Conservation (phyloP, 2,113 vertebrate genomes). For the Montifringilla adamsi region DNA sequence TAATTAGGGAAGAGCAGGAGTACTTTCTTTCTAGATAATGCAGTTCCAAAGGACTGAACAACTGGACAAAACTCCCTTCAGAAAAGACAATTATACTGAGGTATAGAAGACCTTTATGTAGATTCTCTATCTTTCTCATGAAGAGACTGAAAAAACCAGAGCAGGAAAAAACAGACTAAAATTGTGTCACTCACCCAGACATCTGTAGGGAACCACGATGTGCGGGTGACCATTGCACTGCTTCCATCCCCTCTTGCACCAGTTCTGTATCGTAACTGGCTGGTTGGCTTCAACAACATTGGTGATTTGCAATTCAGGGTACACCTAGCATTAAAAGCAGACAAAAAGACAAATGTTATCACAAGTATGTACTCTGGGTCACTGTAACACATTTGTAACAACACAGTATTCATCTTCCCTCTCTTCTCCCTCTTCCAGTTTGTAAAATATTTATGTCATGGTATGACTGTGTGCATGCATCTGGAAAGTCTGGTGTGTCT, state of each 20-base stretch:
- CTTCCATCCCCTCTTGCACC: constrained; percentile 94
- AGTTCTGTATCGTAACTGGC: constrained; percentile 94
- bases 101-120: not conserved
- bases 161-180: not conserved
- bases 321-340: constrained; percentile 78
- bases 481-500: not conserved
- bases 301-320: constrained; percentile 96
- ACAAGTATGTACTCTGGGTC: not conserved
- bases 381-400: not conserved
- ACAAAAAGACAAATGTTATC: not conserved
- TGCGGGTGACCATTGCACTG: constrained; percentile 89
- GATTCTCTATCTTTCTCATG: not conserved
- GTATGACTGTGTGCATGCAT: not conserved
- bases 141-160: not conserved
- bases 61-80: not conserved
- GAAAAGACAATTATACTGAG: not conserved
- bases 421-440: not conserved
- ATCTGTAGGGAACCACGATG: constrained; percentile 97
- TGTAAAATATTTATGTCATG: not conserved
- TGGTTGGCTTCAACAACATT: constrained; percentile 98
- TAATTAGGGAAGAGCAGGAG: not conserved
- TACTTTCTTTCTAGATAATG: not conserved
- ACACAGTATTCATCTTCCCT: not conserved
- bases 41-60: not conserved
- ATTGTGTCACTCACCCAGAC: constrained; percentile 81